Percentiles rank a stretch among this genome's conserved stretches.
Conservation (phyloP, 2,888 invertebrate species). For the Diloba caeruleocephala region DNA sequence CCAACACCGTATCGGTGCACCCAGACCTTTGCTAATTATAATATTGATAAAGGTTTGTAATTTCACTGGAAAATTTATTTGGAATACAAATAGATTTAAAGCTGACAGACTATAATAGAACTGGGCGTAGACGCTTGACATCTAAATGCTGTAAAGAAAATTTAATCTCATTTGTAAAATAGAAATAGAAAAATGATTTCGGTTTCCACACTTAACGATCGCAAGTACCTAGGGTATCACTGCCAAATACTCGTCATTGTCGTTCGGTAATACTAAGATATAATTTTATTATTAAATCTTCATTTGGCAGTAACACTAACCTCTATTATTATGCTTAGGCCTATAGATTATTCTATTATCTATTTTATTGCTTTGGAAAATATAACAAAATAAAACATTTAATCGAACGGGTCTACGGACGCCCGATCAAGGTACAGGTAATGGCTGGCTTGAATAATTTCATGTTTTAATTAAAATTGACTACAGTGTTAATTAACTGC, state of each 20-base stretch:
- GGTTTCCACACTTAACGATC: conserved; percentile 61
- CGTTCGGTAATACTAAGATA: conserved; percentile 67
- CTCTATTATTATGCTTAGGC: conserved; percentile 80
- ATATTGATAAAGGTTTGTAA: conserved; percentile 39
- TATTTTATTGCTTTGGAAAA: conserved; percentile 85
- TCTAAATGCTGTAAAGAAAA: conserved; percentile 83
- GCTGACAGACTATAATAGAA: conserved; percentile 49
- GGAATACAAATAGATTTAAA: conserved; percentile 56
- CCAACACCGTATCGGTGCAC: conserved; percentile 58
- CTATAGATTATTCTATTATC: conserved; percentile 77
- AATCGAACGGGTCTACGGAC: conserved; percentile 62
- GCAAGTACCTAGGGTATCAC: conserved; percentile 71
- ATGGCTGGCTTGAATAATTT: conserved; percentile 81
- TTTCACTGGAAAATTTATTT: conserved; percentile 52
- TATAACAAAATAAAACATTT: conserved; percentile 80
- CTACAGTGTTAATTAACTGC: conserved; percentile 72
- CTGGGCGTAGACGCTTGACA: conserved; percentile 50
- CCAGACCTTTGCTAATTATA: conserved; percentile 53
- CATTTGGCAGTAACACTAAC: conserved; percentile 81
- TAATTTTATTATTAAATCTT: conserved; percentile 63
- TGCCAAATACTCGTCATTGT: conserved; percentile 74
- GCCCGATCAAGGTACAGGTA: conserved; percentile 77
- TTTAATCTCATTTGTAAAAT: conserved; percentile 73
- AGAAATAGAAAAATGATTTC: conserved; percentile 58
- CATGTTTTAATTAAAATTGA: conserved; percentile 73